Evolutionary conservation across 64 coral and sea anemone species (phyloP).

Genomic region (Actinia equina): DNA sequence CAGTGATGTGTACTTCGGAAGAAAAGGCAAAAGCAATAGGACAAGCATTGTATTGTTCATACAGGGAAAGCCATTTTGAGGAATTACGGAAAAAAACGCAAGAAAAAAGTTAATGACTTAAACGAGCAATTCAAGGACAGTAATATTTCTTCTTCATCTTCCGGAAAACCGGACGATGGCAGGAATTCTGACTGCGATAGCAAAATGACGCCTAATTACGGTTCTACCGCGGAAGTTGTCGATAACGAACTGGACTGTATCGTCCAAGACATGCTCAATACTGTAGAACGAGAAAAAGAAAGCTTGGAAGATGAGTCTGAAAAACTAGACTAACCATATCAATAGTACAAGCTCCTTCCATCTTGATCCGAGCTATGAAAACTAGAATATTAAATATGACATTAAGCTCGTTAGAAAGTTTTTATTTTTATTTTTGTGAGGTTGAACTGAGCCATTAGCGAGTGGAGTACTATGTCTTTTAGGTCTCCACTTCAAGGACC

Average conservation of each 20-base stretch:
- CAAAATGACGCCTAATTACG: not conserved
- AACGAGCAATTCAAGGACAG: not conserved
- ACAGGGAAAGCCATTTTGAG: slow-evolving; percentile 83
- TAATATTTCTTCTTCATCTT: not conserved
- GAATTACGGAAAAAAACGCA: slow-evolving; percentile 62
- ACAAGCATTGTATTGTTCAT: slow-evolving; percentile 62
- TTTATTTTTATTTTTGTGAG: not conserved
- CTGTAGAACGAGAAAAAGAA: slow-evolving; percentile 66
- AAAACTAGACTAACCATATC: not conserved
- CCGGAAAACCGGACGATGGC: not conserved
- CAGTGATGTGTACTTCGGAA: slow-evolving; percentile 65
- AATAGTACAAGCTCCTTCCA: not conserved
- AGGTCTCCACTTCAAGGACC: not conserved
- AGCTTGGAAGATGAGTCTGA: slow-evolving; percentile 36
- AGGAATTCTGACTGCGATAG: not conserved
- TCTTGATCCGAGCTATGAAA: too few species aligned
- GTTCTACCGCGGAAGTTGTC: slow-evolving; percentile 25
- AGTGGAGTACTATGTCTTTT: not conserved
- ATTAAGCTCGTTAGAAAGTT: not conserved
- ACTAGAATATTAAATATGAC: not conserved
- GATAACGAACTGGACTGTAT: slow-evolving; percentile 76
- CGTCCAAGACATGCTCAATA: slow-evolving; percentile 67
- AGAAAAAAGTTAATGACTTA: slow-evolving; percentile 5
- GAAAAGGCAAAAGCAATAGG: slow-evolving; percentile 76
- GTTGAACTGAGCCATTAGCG: not conserved